Evolutionary conservation across 1,140 invertebrate species (phyloP), one percentile per base, ranked within the genome.

Genomic region (Listronotus bonariensis): DNA sequence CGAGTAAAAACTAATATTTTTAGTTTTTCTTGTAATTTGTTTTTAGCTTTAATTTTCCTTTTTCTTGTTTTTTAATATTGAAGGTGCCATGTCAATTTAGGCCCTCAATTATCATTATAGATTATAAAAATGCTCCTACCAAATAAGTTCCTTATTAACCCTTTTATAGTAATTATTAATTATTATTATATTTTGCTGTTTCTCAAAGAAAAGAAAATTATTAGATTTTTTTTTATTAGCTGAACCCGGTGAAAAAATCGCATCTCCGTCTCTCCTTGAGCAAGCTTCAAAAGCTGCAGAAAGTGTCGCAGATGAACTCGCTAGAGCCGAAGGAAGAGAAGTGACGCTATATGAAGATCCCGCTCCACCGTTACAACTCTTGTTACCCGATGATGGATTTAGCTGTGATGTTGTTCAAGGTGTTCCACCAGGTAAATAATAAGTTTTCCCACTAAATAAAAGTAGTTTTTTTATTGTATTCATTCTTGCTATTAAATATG

Each of bases 351-450:
- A 78, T 53, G 97, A 99, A 80, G 93, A 95, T 74, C 85, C 88
- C 10, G 90, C 95, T 70, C 84, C 99, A 15, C 90, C 92, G 70
- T 81, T 98, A 14, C 93, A 93, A 5, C 90, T 99, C 55, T 80
- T 99, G 6, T 82, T 99, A 11, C 97, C 97, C 0, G 95, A 97
- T 76, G 97, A 99, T 82, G 97, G 97, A 11, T 99, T 98, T 82
- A 96, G 95, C 74, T 97, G 95, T 80, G 96, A 99, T 81, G 92
- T 97, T 41, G 93, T 79, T 3, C 77, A 79, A 71, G 95, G 95
- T 34, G 89, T 97, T 46, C 96, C 96, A 15, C 88, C 89, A n/a
- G 95, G 94, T 63, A 48, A 11, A 52, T 31, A 56, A 18, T 43
- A 11, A 38, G 0, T 36, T 15, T 8, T 38, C 32, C 10, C 14